Conservation (phyloP, 2,113 vertebrate genomes). For the Pseudopodoces humilis region DNA sequence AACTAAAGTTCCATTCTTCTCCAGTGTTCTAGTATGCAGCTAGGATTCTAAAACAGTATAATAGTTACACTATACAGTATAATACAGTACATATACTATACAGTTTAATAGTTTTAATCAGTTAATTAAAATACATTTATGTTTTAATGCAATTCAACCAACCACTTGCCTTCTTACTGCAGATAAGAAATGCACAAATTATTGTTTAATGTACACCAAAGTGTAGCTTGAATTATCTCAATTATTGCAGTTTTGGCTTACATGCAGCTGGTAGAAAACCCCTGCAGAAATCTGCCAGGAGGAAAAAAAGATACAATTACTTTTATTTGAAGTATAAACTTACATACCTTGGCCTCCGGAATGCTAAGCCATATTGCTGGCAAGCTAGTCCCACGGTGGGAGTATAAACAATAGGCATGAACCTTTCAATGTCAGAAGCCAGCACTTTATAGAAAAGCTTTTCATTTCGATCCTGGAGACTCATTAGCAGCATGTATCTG, state of each 20-base stretch:
- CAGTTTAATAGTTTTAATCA: not conserved
- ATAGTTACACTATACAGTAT: not conserved
- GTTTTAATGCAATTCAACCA: conserved; percentile 1
- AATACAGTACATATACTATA: not conserved
- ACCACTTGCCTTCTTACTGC: not conserved
- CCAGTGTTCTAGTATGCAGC: not conserved
- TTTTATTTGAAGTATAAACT: conserved; percentile 59
- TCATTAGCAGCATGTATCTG: conserved; percentile 96
- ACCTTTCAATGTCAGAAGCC: conserved; percentile 87
- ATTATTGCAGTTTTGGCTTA: conserved; percentile 31
- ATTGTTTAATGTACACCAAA: not conserved
- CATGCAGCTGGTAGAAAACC: not conserved
- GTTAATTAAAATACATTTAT: not conserved
- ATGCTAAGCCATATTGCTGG: conserved; percentile 91
- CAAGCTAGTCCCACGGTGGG: conserved; percentile 95
- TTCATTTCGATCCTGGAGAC: conserved; percentile 93
- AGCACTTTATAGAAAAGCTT: conserved; percentile 95
- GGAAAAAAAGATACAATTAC: conserved; percentile 10
- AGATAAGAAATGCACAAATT: not conserved
- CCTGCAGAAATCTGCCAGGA: conserved; percentile 14
- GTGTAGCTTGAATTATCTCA: not conserved
- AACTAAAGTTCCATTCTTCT: not conserved
- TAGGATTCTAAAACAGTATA: not conserved
- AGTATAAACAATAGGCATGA: conserved; percentile 98
- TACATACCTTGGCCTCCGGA: conserved; percentile 91